Percentiles rank a stretch among this genome's conserved stretches.
Evolutionary conservation across 1,140 invertebrate genomes (phyloP).

Genomic region (Drosophila malerkotliana): DNA sequence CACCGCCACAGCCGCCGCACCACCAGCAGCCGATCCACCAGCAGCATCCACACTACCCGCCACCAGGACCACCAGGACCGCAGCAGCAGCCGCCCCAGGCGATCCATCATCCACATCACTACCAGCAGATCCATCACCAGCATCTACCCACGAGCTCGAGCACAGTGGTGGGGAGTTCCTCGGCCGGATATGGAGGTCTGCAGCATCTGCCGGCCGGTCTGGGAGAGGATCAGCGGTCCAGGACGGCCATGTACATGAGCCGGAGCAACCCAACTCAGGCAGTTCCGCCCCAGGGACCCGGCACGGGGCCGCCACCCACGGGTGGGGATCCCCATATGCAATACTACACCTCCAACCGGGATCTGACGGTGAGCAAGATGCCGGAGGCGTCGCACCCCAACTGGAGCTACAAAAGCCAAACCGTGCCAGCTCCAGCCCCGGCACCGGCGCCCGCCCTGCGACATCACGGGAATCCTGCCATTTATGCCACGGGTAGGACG

Average conservation of each 20-base stretch:
- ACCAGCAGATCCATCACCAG: conserved; percentile 42
- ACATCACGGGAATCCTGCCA: conserved; percentile 35
- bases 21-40: conserved; percentile 49
- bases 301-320: conserved; percentile 1
- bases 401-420: conserved; percentile 58
- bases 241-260: conserved; percentile 44
- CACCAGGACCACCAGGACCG: conserved; percentile 12
- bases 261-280: conserved; percentile 16
- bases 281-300: conserved; percentile 4
- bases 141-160: conserved; percentile 36
- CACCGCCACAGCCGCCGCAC: conserved; percentile 38
- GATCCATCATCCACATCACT: conserved; percentile 41
- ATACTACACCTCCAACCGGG: conserved; percentile 74
- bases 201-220: not conserved
- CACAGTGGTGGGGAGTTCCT: conserved; percentile 25
- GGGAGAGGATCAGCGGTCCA: conserved; percentile 38
- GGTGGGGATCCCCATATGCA: conserved; percentile 66
- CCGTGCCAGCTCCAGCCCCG: conserved; percentile 13
- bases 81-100: conserved; percentile 29
- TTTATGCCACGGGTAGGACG: conserved; percentile 37
- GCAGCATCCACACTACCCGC: conserved; percentile 47
- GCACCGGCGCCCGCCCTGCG: conserved; percentile 34
- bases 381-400: conserved; percentile 35
- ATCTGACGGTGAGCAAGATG: conserved; percentile 51
- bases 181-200: conserved; percentile 29